Conservation (phyloP, 2,797 vertebrate species). For the Denticeps clupeoides region DNA sequence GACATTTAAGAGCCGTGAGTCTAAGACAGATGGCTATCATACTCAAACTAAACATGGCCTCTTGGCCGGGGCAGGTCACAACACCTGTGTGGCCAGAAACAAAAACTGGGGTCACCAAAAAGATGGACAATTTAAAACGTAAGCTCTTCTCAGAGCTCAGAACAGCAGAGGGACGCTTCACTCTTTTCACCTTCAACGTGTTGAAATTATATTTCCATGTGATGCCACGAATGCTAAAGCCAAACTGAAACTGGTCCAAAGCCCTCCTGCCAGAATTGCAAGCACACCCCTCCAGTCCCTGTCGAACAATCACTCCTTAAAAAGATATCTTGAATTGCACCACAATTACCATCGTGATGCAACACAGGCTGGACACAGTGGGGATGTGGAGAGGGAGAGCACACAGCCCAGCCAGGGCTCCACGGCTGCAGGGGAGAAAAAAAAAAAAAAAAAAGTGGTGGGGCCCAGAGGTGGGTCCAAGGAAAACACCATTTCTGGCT, state of each 20-base stretch:
- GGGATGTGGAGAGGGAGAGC: not conserved
- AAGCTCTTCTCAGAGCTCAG: no score
- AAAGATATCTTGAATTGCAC: constrained; percentile 13
- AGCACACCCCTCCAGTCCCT: not conserved
- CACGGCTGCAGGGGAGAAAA: not conserved
- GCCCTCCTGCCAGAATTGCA: not conserved
- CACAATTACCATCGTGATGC: constrained; percentile 24
- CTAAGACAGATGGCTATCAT: not conserved
- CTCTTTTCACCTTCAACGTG: no score
- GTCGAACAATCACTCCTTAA: constrained; percentile 11
- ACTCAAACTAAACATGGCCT: no score
- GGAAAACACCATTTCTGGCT: constrained; percentile 47
- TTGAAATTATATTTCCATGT: no score
- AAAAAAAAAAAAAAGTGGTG: not conserved
- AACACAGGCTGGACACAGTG: constrained; percentile 16
- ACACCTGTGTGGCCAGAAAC: no score
- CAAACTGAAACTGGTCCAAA: no score
- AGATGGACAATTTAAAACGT: no score
- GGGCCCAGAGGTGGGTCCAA: constrained; percentile 43
- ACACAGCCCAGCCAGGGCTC: not conserved
- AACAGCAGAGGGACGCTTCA: no score
- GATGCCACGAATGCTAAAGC: no score
- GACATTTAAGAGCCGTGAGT: constrained; percentile 1
- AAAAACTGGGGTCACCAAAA: no score
- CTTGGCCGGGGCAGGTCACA: no score